Percentiles rank a stretch among this genome's conserved stretches.
Evolutionary conservation across 2,888 invertebrate genomes (phyloP).

Genomic region (Scaptomyza flava): DNA sequence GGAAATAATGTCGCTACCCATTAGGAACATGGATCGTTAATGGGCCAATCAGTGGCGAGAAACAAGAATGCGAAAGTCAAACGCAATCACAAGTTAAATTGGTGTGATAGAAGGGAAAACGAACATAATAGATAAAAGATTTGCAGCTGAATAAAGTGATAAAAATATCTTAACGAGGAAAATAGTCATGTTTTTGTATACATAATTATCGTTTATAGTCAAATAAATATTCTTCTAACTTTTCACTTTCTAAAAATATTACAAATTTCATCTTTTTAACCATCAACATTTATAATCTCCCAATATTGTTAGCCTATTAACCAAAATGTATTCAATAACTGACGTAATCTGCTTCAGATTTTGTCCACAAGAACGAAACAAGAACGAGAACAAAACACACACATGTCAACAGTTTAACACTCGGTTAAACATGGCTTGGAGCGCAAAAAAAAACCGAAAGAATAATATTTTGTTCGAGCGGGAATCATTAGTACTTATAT

Average conservation of each 20-base stretch:
- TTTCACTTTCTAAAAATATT: neutral
- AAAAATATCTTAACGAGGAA: constrained; percentile 2
- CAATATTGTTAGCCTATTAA: neutral
- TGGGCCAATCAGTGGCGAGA: constrained; percentile 43
- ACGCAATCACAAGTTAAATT: constrained; percentile 8
- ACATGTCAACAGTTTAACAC: constrained; percentile 61
- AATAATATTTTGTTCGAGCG: neutral
- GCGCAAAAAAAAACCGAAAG: neutral
- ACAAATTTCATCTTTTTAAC: neutral
- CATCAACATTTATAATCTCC: neutral
- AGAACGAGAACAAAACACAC: constrained; percentile 17
- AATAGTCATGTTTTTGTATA: neutral
- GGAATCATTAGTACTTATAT: constrained; percentile 26
- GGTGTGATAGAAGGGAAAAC: neutral
- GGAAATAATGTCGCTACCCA: constrained; percentile 63
- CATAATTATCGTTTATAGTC: neutral
- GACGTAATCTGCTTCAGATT: constrained; percentile 51
- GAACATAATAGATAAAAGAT: neutral
- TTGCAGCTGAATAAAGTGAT: constrained; percentile 9
- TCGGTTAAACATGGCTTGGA: constrained; percentile 27
- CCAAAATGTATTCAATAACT: constrained; percentile 12
- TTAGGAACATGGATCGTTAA: constrained; percentile 55
- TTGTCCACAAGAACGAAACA: constrained; percentile 17
- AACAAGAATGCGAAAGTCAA: constrained; percentile 15
- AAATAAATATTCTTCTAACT: neutral